A percentile compares a stretch with the other conserved stretches of the same genome.
Conservation (phyloP, 2,888 invertebrate species). For the Automeris io region DNA sequence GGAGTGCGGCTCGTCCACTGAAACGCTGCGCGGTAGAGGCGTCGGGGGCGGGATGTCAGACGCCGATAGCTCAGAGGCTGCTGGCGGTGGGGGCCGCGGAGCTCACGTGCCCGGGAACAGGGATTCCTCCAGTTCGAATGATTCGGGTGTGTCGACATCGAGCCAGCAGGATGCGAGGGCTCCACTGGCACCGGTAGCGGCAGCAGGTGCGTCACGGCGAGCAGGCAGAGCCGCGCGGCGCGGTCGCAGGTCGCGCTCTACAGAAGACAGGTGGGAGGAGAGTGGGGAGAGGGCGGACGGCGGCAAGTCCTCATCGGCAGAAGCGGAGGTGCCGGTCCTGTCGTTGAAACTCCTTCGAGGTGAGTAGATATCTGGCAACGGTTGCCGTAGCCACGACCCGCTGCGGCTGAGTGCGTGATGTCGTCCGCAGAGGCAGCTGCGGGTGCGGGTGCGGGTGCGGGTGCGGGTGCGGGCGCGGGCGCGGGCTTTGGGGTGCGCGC, state of each 20-base stretch:
- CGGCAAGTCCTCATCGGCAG: conserved; percentile 84
- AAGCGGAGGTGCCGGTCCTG: conserved; percentile 85
- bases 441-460: conserved; percentile 1
- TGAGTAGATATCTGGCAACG: conserved; percentile 16
- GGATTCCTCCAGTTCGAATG: conserved; percentile 88
- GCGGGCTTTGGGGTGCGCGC: background rate
- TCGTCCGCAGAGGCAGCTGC: too few relatives aligned
- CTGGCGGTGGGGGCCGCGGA: conserved; percentile 29
- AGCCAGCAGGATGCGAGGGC: too few relatives aligned
- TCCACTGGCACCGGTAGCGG: too few relatives aligned
- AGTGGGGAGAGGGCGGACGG: conserved; percentile 77
- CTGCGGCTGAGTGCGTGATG: background rate
- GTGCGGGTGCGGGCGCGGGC: background rate
- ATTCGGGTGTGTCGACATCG: conserved; percentile 87
- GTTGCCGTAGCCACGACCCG: too few relatives aligned
- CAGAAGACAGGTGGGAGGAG: conserved; percentile 78
- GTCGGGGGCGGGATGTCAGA: conserved; percentile 45
- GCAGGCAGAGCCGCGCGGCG: conserved; percentile 72
- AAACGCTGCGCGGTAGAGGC: conserved; percentile 60
- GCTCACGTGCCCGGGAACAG: conserved; percentile 72
- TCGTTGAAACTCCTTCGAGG: conserved; percentile 75
- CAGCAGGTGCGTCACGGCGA: too few relatives aligned
- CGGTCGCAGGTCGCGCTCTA: conserved; percentile 83
- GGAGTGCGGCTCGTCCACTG: conserved; percentile 64
- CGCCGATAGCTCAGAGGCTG: conserved; percentile 60